These are phyloP conservation scores for Manis javanica DNA, from an alignment of 2,797 vertebrate genomes.

Conservation along the genomic window DNA sequence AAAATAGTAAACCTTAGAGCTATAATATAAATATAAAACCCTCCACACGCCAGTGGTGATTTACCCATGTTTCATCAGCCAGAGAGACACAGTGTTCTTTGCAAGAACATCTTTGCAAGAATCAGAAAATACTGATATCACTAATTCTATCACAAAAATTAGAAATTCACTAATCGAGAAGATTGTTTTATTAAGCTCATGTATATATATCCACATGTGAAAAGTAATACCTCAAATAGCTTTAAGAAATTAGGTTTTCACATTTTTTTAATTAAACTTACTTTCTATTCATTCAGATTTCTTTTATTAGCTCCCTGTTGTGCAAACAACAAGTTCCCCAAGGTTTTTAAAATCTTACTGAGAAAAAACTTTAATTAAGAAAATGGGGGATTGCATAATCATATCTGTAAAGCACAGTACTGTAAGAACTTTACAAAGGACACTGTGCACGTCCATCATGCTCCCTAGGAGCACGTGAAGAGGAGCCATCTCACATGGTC, in stretches of 20 bases:
- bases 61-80: background rate
- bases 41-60: background rate
- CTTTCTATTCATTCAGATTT: background rate
- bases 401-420: background rate
- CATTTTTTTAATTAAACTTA: background rate
- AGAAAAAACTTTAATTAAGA: background rate
- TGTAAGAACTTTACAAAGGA: background rate
- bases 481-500: background rate
- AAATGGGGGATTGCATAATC: background rate
- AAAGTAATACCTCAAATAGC: background rate
- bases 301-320: background rate
- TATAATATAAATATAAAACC: background rate
- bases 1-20: background rate
- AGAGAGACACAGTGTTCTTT: background rate
- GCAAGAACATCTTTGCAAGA: conserved; percentile 2
- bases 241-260: conserved; percentile 16
- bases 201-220: background rate
- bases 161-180: background rate
- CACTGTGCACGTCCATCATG: accelerated
- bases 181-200: background rate
- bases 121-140: background rate
- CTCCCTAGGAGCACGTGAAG: background rate
- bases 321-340: background rate
- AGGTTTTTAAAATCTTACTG: background rate
- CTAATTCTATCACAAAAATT: background rate